These are phyloP conservation scores for Arge pagana DNA, from an alignment of 2,888 invertebrate species.

Conservation along the genomic window DNA sequence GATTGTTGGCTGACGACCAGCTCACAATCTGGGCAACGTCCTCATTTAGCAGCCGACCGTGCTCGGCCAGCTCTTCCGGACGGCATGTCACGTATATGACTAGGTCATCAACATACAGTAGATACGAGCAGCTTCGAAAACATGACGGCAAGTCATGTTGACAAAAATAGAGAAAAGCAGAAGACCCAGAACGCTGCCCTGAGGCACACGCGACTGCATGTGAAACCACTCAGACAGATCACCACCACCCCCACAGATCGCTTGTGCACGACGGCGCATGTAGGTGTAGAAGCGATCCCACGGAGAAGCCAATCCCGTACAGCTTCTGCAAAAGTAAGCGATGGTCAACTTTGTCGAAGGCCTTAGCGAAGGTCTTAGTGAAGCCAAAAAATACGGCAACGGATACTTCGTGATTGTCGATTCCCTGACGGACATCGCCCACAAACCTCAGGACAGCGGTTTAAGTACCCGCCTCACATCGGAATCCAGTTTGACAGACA, in stretches of 20 bases:
- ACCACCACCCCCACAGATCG: not conserved
- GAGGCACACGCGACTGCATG: slow-evolving; percentile 6
- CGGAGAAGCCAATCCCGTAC: not conserved
- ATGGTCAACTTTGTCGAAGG: slow-evolving; percentile 3
- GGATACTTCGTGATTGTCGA: not conserved
- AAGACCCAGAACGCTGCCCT: slow-evolving; percentile 16
- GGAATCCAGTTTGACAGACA: slow-evolving; percentile 1
- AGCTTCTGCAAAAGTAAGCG: not conserved
- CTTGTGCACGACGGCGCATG: slow-evolving; percentile 1
- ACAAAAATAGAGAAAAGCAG: slow-evolving; percentile 17
- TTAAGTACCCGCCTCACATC: not conserved
- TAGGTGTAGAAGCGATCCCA: not conserved
- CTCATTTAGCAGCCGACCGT: not conserved
- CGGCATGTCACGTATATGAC: not conserved
- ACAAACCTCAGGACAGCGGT: not conserved
- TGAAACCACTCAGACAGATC: slow-evolving; percentile 2
- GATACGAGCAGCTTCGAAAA: not conserved
- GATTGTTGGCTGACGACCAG: not conserved
- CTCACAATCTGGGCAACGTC: not conserved
- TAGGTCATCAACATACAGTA: slow-evolving; percentile 11
- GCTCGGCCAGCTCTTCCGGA: not conserved
- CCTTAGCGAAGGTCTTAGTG: not conserved
- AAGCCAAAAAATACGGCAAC: not conserved
- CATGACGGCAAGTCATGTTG: not conserved
- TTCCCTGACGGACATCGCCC: slow-evolving; percentile 1